Evolutionary conservation across 2,797 vertebrate species (phyloP).

Genomic region (Tinamus major): DNA sequence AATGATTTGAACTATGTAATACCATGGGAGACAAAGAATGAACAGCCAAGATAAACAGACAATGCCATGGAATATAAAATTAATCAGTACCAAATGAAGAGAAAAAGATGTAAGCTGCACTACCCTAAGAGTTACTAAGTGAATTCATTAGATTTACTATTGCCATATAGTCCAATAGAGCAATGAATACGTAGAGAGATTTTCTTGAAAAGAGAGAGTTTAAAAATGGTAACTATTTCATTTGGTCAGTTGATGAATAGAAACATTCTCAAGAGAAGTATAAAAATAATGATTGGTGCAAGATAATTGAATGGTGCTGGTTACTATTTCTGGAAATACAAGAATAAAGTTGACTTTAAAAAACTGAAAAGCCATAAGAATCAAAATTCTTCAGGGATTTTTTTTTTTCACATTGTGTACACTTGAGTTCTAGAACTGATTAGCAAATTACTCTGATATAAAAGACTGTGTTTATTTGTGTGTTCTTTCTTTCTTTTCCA

Average conservation of each 20-base stretch:
- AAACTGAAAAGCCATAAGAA: background rate
- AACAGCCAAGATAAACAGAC: slow-evolving; percentile 4
- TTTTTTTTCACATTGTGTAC: background rate
- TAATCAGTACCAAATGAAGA: slow-evolving; percentile 52
- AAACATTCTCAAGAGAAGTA: background rate
- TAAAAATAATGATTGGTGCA: background rate
- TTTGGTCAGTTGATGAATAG: slow-evolving; percentile 23
- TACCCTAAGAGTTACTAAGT: slow-evolving; percentile 6
- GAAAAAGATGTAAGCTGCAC: slow-evolving; percentile 5
- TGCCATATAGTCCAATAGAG: background rate
- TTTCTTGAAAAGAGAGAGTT: background rate
- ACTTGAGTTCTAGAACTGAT: background rate
- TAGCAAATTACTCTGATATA: background rate
- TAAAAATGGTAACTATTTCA: background rate
- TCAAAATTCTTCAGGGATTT: background rate
- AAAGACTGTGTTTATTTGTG: background rate
- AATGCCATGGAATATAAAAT: slow-evolving; percentile 28
- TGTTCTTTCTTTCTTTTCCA: background rate
- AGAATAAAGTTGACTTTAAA: background rate
- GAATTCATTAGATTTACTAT: slow-evolving; percentile 14
- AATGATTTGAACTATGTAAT: background rate
- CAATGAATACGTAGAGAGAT: background rate
- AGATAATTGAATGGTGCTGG: background rate
- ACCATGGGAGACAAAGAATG: background rate
- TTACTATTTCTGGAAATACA: background rate